Base-by-base conservation (phyloP, 1,140 invertebrate genomes). In the Calephelis virginiensis region DNA sequence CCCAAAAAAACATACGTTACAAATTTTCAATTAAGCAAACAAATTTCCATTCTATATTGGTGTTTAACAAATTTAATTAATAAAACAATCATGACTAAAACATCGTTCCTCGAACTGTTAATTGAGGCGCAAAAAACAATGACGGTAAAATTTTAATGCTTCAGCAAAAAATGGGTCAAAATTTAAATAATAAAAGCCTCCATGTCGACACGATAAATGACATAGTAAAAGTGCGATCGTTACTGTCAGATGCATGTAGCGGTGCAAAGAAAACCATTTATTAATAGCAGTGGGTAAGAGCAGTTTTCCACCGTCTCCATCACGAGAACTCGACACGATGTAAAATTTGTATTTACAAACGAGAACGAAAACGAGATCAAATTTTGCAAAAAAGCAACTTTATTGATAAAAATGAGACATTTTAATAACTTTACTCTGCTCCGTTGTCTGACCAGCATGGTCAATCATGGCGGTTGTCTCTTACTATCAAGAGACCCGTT, bases 181-280 rank as follows among this genome's bases (percentile, higher is more conserved):
- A 75, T 77, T 75, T 78, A 72, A 77, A 74, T 78, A 80, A 77
- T 72, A 77, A 78, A 78, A 73, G 61, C 71, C 70, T 62, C 46
- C 62, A 17, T 64, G 72, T 68, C 70, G 70, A 74, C 74, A 73
- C 74, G 74, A 83, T 78, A 85, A 85, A 82, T 82, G 81, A 80
- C 75, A 77, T 68, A 79, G 79, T 82, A 83, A 79, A 81, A 86
- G 78, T 82, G 73, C 77, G 81, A 80, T 85, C 84, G 82, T 85
- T 86, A 85, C 76, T 85, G 84, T 86, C 84, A 86, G 75, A 78
- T 78, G 79, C 82, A 85, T 78, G 78, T 81, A 83, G 69, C 72
- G 68, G 74, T 76, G 73, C 78, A 83, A 86, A 81, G 77, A 76
- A 82, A 79, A 77, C 72, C 74, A 73, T 73, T 86, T 86, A 86